These are phyloP conservation scores for Drosophila austrosaltans DNA, from an alignment of 2,888 invertebrate species.

Conservation along the genomic window DNA sequence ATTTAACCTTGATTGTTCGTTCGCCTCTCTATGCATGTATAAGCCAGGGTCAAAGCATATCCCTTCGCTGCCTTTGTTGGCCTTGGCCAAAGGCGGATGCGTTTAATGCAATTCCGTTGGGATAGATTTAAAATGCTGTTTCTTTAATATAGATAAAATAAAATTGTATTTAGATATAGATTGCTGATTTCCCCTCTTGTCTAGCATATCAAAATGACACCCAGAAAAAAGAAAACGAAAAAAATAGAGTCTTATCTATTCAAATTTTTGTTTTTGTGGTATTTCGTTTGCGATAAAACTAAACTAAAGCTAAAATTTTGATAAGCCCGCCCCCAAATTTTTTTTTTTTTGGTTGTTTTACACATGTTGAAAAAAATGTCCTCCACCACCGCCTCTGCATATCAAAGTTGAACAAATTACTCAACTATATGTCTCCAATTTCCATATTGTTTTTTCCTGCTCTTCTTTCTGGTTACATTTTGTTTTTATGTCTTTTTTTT, in stretches of 20 bases:
- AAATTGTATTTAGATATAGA: too few relatives aligned
- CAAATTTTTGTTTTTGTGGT: conserved; percentile 2
- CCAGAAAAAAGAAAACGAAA: neutral
- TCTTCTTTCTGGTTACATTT: neutral
- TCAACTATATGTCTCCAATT: conserved; percentile 8
- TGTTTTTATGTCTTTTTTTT: neutral
- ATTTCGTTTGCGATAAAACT: neutral
- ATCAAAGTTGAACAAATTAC: conserved; percentile 9
- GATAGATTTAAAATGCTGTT: conserved; percentile 33
- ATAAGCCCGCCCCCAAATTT: neutral
- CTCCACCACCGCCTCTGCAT: neutral
- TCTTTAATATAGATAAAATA: conserved; percentile 23
- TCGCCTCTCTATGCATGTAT: too few relatives aligned
- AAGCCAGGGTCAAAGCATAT: neutral
- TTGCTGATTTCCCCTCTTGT: too few relatives aligned
- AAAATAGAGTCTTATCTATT: conserved; percentile 1
- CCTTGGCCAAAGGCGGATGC: conserved; percentile 38
- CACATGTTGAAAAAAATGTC: neutral
- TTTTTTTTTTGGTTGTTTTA: neutral
- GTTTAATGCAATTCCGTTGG: conserved; percentile 61
- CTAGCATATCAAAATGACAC: conserved; percentile 13
- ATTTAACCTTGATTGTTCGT: neutral
- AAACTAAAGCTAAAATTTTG: neutral
- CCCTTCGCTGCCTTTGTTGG: neutral
- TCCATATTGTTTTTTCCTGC: conserved; percentile 11